Percentiles rank a stretch among this genome's conserved stretches.
phyloP scores from a whole-genome alignment of 2,888 invertebrate species.

The Argyresthia goedartella region DNA sequence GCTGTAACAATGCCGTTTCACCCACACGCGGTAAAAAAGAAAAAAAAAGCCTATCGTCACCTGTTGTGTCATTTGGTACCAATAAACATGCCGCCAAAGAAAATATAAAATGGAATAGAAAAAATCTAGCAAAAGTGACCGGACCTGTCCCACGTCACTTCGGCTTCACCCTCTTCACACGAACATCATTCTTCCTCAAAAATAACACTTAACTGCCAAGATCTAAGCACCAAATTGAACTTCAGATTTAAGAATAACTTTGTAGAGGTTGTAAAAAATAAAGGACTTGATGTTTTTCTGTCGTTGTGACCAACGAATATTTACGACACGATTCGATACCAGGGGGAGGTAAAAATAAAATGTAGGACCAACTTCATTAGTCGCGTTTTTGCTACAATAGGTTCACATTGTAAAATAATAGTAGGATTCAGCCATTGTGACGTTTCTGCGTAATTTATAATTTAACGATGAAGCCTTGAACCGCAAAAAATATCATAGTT shows the following conservation, averaged over 20 bases:
- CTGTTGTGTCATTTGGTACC: constrained; percentile 70
- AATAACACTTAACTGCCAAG: neutral
- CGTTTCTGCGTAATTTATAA: neutral
- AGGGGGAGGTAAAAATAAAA: constrained; percentile 49
- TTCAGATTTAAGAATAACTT: constrained; percentile 16
- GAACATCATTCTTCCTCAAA: neutral
- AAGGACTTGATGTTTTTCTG: constrained; percentile 37
- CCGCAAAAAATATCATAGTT: neutral
- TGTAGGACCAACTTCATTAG: constrained; percentile 57
- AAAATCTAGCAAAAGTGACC: constrained; percentile 59
- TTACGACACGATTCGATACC: constrained; percentile 64
- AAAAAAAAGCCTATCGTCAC: constrained; percentile 54
- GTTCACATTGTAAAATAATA: constrained; percentile 40
- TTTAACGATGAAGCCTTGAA: neutral
- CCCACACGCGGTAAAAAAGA: constrained; percentile 17
- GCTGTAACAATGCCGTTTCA: constrained; percentile 51
- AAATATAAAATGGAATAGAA: constrained; percentile 38
- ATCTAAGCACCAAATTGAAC: neutral
- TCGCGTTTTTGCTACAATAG: constrained; percentile 39
- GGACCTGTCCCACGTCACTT: constrained; percentile 42
- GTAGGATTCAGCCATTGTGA: constrained; percentile 21
- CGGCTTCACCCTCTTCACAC: neutral
- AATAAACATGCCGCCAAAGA: constrained; percentile 65
- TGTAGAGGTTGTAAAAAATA: constrained; percentile 13
- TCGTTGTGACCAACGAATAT: constrained; percentile 66